Conservation (phyloP, 1,140 invertebrate species). For the Limonius californicus region DNA sequence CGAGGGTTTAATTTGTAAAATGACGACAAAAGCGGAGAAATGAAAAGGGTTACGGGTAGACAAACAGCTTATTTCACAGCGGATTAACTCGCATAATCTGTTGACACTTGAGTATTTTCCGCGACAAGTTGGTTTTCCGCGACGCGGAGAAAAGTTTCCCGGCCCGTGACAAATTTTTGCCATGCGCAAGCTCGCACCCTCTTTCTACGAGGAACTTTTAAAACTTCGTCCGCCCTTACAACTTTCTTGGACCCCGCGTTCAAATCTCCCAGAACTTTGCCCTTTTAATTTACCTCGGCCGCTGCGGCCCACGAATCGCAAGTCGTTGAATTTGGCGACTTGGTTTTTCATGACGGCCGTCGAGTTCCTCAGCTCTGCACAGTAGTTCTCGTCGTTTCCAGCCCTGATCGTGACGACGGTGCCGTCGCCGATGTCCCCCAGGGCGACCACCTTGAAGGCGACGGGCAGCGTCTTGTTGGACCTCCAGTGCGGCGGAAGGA, state of each 20-base stretch:
- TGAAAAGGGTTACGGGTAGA: constrained; percentile 29
- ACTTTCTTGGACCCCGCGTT: constrained; percentile 23
- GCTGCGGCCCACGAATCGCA: constrained; percentile 94
- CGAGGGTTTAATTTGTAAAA: constrained; percentile 7
- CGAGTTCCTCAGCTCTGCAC: constrained; percentile 89
- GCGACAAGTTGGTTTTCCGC: constrained; percentile 25
- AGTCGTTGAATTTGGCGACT: constrained; percentile 96
- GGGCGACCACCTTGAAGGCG: constrained; percentile 88
- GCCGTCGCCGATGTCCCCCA: constrained; percentile 91
- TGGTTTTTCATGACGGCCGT: constrained; percentile 96
- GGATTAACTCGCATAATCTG: constrained; percentile 43
- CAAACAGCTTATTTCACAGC: constrained; percentile 39
- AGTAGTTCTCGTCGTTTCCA: constrained; percentile 97
- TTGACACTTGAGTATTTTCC: constrained; percentile 35
- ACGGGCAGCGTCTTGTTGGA: constrained; percentile 97
- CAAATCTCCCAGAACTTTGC: constrained; percentile 48
- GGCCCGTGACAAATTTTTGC: constrained; percentile 10
- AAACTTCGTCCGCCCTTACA: constrained; percentile 29
- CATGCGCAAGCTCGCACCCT: constrained; percentile 5
- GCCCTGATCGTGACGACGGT: constrained; percentile 93
- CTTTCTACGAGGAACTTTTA: constrained; percentile 21
- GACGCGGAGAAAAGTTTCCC: constrained; percentile 4
- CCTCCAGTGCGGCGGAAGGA: constrained; percentile 89
- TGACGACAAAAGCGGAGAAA: constrained; percentile 22
- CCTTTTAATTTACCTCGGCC: constrained; percentile 95